Percentiles rank a stretch among this genome's conserved stretches.
These are phyloP conservation scores for Augochlorella aurata DNA, from an alignment of 2,888 invertebrate genomes.

Conservation along the genomic window DNA sequence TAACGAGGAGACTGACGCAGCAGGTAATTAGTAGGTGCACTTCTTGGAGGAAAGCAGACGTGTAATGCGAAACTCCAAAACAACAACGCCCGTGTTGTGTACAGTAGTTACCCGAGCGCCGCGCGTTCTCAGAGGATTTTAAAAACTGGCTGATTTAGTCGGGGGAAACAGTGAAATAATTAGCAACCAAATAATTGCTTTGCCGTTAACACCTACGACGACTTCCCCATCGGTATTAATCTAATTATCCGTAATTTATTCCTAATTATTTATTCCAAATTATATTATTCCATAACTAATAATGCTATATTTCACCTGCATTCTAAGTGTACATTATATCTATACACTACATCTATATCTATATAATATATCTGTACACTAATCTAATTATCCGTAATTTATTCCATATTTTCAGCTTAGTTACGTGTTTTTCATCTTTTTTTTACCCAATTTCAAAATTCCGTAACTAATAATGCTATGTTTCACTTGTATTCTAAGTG, in stretches of 20 bases:
- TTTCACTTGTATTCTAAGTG: no score
- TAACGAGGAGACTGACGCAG: conserved; percentile 68
- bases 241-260: not conserved
- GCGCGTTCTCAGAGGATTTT: conserved; percentile 32
- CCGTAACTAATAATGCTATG: no score
- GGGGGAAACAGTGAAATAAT: conserved; percentile 20
- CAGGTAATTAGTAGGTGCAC: conserved; percentile 67
- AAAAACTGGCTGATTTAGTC: conserved; percentile 33
- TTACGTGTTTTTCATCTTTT: no score
- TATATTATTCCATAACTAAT: not conserved
- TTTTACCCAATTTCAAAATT: no score
- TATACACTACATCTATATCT: no score
- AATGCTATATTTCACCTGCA: not conserved
- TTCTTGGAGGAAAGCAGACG: conserved; percentile 68
- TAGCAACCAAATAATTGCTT: conserved; percentile 32
- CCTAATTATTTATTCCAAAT: not conserved
- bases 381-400: no score
- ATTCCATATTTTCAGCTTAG: no score
- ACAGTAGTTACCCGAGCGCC: conserved; percentile 45
- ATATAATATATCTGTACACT: no score
- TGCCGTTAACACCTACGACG: not conserved
- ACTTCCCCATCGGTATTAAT: not conserved
- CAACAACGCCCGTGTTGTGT: conserved; percentile 55
- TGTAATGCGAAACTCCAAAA: conserved; percentile 65
- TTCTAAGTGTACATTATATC: no score